Evolutionary conservation across 2,888 invertebrate genomes (phyloP).

Genomic region (Cephus pulcher): DNA sequence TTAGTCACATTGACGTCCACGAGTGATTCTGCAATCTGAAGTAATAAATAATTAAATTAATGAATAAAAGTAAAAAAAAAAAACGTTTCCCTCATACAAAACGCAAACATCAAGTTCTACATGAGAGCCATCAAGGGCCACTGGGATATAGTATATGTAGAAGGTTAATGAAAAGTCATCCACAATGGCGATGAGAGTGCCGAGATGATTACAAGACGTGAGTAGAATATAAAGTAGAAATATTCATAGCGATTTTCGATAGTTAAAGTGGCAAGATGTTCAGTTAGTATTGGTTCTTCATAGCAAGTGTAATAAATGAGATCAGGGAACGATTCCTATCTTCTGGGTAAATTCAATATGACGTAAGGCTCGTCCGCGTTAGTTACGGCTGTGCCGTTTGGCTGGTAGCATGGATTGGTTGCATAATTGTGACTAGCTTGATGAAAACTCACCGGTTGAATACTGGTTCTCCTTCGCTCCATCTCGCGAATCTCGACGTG

Average conservation of each 20-base stretch:
- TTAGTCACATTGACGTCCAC: too few relatives aligned
- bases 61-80: neutral
- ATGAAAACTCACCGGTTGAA: conserved; percentile 66
- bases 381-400: conserved; percentile 57
- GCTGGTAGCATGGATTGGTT: conserved; percentile 65
- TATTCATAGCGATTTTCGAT: neutral
- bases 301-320: neutral
- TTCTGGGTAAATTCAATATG: conserved; percentile 62
- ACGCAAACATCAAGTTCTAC: neutral
- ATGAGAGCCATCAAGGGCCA: neutral
- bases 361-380: conserved; percentile 64
- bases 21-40: neutral
- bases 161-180: neutral
- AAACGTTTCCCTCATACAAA: neutral
- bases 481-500: conserved; percentile 80
- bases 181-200: neutral
- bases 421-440: conserved; percentile 65
- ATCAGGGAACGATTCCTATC: conserved; percentile 31
- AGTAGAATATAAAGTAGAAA: neutral
- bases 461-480: conserved; percentile 54
- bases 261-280: neutral
- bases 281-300: neutral
- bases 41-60: neutral
- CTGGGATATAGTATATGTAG: neutral
- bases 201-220: neutral